A percentile compares a stretch with the other conserved stretches of the same genome.
phyloP scores from a whole-genome alignment of 1,140 invertebrate species.

The Tetragonula clypearis region DNA sequence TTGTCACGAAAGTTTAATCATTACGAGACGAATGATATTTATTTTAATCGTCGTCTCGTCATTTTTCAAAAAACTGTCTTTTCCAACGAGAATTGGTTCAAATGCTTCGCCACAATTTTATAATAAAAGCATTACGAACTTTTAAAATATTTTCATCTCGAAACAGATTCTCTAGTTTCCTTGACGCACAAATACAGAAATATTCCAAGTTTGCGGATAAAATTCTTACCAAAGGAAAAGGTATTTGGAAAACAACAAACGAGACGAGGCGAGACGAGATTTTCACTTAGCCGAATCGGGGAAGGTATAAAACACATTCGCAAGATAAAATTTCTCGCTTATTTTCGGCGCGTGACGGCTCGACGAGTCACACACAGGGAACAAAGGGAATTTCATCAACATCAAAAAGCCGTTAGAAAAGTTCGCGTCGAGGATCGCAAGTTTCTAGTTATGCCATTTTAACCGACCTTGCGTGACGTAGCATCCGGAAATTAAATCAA shows the following conservation, averaged over 20 bases:
- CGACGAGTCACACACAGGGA: neutral
- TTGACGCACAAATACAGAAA: neutral
- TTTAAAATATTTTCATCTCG: too few relatives aligned
- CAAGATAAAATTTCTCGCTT: neutral
- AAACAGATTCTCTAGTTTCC: too few relatives aligned
- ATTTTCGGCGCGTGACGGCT: neutral
- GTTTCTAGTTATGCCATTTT: slow-evolving; percentile 41
- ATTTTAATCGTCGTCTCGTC: neutral
- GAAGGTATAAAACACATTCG: neutral
- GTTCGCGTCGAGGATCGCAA: slow-evolving; percentile 21
- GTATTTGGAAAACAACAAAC: neutral
- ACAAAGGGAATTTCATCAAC: slow-evolving; percentile 3
- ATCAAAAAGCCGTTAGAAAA: slow-evolving; percentile 36
- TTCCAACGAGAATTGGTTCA: too few relatives aligned
- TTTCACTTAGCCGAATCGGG: neutral
- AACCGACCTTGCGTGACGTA: slow-evolving; percentile 37
- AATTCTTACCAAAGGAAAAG: neutral
- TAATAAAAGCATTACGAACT: too few relatives aligned
- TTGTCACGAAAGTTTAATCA: neutral
- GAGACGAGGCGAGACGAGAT: neutral
- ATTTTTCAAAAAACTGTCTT: too few relatives aligned
- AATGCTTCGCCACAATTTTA: too few relatives aligned
- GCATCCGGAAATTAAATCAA: slow-evolving; percentile 51
- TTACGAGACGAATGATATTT: neutral
- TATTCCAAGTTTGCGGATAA: neutral